A percentile compares a stretch with the other conserved stretches of the same genome.
phyloP scores from a whole-genome alignment of 2,113 vertebrate species.

The Geococcyx californianus region DNA sequence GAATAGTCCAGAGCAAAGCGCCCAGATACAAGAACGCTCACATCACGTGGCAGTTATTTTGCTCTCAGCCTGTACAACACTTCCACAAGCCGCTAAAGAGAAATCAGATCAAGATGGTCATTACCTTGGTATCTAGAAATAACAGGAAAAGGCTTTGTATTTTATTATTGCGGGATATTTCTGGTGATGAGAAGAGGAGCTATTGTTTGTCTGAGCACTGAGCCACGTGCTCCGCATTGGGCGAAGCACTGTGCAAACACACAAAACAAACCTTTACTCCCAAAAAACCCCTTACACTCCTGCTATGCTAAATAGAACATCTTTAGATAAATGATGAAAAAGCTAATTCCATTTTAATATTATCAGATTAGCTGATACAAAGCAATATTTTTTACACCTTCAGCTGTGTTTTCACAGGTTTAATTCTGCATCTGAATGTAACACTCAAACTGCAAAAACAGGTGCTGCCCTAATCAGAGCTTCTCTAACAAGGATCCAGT shows the following conservation, averaged over 20 bases:
- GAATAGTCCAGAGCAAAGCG: neutral
- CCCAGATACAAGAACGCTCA: neutral
- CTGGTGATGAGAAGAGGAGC: neutral
- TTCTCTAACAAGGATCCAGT: neutral
- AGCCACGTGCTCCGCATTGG: rapidly evolving
- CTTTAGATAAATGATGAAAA: neutral
- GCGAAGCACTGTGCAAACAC: neutral
- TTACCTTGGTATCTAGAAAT: neutral
- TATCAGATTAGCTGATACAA: neutral
- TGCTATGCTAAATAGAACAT: rapidly evolving
- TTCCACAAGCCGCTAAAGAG: neutral
- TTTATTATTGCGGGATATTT: neutral
- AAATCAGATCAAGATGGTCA: neutral
- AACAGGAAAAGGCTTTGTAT: neutral
- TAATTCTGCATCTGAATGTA: neutral
- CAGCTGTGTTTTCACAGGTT: neutral
- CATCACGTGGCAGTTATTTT: neutral
- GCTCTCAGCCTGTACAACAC: neutral
- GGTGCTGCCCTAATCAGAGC: neutral
- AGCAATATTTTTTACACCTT: neutral
- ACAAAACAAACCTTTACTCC: neutral
- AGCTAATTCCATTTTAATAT: neutral
- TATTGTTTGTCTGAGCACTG: neutral
- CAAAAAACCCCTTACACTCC: rapidly evolving
- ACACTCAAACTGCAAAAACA: neutral